Evolutionary conservation across 2,888 invertebrate genomes (phyloP).

Genomic region (Drosophila picticornis): DNA sequence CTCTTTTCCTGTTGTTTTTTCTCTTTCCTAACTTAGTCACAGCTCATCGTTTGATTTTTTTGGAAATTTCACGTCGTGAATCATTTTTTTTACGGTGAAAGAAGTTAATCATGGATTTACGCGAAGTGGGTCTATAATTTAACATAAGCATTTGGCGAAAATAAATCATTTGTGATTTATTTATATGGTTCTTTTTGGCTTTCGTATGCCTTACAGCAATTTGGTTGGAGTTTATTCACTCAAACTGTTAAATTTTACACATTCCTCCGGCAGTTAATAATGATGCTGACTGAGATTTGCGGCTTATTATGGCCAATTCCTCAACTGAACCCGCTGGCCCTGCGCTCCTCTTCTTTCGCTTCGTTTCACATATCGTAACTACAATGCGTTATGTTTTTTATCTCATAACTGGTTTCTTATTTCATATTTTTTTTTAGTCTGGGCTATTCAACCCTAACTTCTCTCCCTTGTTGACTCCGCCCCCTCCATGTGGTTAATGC

Average conservation of each 20-base stretch:
- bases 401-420: slow-evolving; percentile 55
- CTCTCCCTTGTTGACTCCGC: background rate
- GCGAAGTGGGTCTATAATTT: slow-evolving; percentile 4
- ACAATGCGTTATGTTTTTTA: slow-evolving; percentile 45
- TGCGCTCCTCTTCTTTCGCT: slow-evolving; percentile 27
- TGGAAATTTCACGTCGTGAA: slow-evolving; percentile 42
- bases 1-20: slow-evolving; percentile 1
- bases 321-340: slow-evolving; percentile 18
- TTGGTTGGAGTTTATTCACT: slow-evolving; percentile 5
- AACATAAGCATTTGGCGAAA: background rate
- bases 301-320: slow-evolving; percentile 14
- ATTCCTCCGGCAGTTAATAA: slow-evolving; percentile 8
- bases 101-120: slow-evolving; percentile 37
- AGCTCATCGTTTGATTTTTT: slow-evolving; percentile 5
- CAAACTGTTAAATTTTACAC: slow-evolving; percentile 14
- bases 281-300: slow-evolving; percentile 9
- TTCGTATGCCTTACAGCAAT: background rate
- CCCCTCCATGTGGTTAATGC: slow-evolving; percentile 22
- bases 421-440: background rate
- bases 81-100: slow-evolving; percentile 17
- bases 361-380: slow-evolving; percentile 32
- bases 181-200: background rate
- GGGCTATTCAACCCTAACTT: slow-evolving; percentile 23
- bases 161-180: background rate
- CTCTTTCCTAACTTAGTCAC: slow-evolving; percentile 37